Evolutionary conservation across 2,113 vertebrate genomes (phyloP), one percentile per base, ranked within the genome.

Genomic region (Halcyon malimbica): DNA sequence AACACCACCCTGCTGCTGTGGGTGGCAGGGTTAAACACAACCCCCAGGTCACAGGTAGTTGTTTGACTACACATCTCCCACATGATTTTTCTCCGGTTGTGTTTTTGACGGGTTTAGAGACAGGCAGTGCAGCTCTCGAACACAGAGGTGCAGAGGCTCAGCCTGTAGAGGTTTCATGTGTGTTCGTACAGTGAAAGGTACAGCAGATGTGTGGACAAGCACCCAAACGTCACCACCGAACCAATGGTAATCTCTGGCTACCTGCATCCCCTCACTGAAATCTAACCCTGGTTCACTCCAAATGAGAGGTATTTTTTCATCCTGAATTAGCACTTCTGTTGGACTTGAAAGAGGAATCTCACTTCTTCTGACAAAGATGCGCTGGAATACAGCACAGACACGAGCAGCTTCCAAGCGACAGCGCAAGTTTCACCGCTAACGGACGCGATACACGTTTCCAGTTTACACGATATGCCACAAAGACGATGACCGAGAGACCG

Each of bases 161-260:
- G n/a, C 39, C 56, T 1, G 4, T 0, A 46, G 33, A 56, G 8
- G 21, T 35, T 50, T 17, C 17, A 18, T 4, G 2, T 14, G 1
- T 0, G 33, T 23, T 16, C 56, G 56, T 56, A 18, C 25, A 51
- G 28, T 11, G 33, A 50, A 11, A 29, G 56, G n/a, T 13, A 42
- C 5, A 26, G 23, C 7, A 19, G 11, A 54, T 8, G 20, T 26
- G 51, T 9, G 56, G 37, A 31, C n/a, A 77, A 73, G 50, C 78
- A 35, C 31, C 9, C 48, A 15, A 26, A 11, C 54, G 5, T 11
- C 19, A 13, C 26, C 35, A 53, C 5, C n/a, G 44, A 39, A 19
- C 46, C 1, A 0, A 28, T 0, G 0, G 26, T 28, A 76, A 8
- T 9, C 48, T 8, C 44, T 6, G 17, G 5, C 10, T 35, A 46